These are phyloP conservation scores for Trachymyrmex cornetzi DNA, from an alignment of 1,140 invertebrate genomes.

Conservation along the genomic window DNA sequence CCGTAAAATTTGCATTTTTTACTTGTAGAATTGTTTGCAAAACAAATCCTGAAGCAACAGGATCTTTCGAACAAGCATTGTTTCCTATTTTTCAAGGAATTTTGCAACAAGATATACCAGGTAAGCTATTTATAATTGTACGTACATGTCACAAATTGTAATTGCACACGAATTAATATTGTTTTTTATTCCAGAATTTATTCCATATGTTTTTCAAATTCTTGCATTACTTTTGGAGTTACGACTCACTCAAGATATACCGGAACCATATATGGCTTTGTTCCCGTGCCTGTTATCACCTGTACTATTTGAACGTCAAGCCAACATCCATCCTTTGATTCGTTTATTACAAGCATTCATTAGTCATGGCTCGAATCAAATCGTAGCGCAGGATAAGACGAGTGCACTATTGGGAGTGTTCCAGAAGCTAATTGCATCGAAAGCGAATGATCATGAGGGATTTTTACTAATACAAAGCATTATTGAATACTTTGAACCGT, in stretches of 20 bases:
- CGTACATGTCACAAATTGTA: neutral
- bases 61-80: slow-evolving; percentile 95
- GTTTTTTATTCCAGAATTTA: slow-evolving; percentile 92
- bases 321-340: slow-evolving; percentile 96
- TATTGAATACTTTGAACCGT: slow-evolving; percentile 91
- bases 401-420: slow-evolving; percentile 97
- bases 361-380: slow-evolving; percentile 90
- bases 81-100: slow-evolving; percentile 98
- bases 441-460: slow-evolving; percentile 98
- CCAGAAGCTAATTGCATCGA: slow-evolving; percentile 98
- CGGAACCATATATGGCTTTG: slow-evolving; percentile 95
- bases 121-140: slow-evolving; percentile 77
- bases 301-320: slow-evolving; percentile 96
- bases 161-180: slow-evolving; percentile 10
- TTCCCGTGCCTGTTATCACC: slow-evolving; percentile 96
- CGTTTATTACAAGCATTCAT: slow-evolving; percentile 95
- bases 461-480: slow-evolving; percentile 96
- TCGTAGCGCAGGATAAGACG: slow-evolving; percentile 91
- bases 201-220: slow-evolving; percentile 99
- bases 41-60: slow-evolving; percentile 92
- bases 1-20: slow-evolving; percentile 68
- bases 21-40: slow-evolving; percentile 93
- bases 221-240: slow-evolving; percentile 96
- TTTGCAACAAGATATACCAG: slow-evolving; percentile 96
- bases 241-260: slow-evolving; percentile 88